Evolutionary conservation across 2,888 invertebrate species (phyloP), one percentile per base, ranked within the genome.

Genomic region (Zaprionus obscuricornis): DNA sequence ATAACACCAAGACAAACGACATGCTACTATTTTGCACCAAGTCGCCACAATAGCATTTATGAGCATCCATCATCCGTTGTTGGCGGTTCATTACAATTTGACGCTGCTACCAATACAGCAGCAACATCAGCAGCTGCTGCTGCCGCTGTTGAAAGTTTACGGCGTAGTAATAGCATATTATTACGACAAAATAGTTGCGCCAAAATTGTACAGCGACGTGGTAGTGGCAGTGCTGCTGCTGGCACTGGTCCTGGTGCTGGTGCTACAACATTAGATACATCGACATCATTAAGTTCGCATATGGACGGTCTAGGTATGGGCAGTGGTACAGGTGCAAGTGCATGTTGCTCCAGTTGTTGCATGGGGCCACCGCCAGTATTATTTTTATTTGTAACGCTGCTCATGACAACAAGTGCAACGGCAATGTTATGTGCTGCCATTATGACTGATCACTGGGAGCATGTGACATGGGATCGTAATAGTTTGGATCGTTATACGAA

Each of bases 381-480:
- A 29, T 90, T 90, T 46, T 85, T 90, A 1, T 89, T 90, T 33
- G 82, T 90, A 22, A 93, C 91, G 87, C 91, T 93, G 87, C 92
- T 93, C 86, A 92, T 94, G 91, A 95, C 93, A 82, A 94, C 94
- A 50, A 94, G 94, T 85, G 95, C 95, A 20, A 95, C 96, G 42
- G 94, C 94, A 22, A 94, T 96, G 93, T 91, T 96, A 29, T 96
- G 95, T 88, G 94, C 94, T 2, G 95, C 96, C 69, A 95, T 97
- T 88, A 96, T 96, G 94, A 96, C 96, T 58, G 95, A 96, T 88
- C 95, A 96, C 89, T 97, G 97, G 96, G 97, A 97, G 91, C 94
- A 95, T 87, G 95, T 97, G 66, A 92, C 92, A 57, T 97, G 96
- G 95, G 94, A 96, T 89, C 92, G 93, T 10, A 92, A 91, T 40